Evolutionary conservation across 2,797 vertebrate species (phyloP).

Genomic region (Gymnothorax javanicus): DNA sequence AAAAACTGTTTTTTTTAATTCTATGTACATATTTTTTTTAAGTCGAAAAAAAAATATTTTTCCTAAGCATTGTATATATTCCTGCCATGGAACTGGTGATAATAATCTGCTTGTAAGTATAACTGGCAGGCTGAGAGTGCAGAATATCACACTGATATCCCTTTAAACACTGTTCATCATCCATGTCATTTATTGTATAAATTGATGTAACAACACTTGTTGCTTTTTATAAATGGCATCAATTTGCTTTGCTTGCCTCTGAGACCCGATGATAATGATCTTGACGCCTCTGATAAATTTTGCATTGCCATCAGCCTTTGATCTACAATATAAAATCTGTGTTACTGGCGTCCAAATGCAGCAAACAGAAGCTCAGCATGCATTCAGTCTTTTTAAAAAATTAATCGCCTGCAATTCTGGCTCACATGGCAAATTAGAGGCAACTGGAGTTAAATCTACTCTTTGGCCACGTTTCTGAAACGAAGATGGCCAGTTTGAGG

Average conservation of each 20-base stretch:
- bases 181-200: neutral
- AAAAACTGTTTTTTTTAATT: constrained; percentile 1
- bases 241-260: neutral
- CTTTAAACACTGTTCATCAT: neutral
- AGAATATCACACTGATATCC: neutral
- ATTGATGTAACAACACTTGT: neutral
- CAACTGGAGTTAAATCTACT: neutral
- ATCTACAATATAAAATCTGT: neutral
- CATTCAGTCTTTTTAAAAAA: neutral
- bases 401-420: no score
- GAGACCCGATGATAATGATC: neutral
- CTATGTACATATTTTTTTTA: neutral
- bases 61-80: neutral
- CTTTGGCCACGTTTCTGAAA: neutral
- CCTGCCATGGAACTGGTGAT: neutral
- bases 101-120: neutral
- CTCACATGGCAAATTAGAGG: neutral
- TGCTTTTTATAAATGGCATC: neutral
- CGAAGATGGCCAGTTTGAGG: neutral
- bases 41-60: neutral
- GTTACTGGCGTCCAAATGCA: neutral
- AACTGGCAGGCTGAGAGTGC: neutral
- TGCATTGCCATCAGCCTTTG: neutral
- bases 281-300: neutral
- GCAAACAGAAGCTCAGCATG: neutral